Evolutionary conservation across 2,888 invertebrate genomes (phyloP).

Genomic region (Heliothis peltigera): DNA sequence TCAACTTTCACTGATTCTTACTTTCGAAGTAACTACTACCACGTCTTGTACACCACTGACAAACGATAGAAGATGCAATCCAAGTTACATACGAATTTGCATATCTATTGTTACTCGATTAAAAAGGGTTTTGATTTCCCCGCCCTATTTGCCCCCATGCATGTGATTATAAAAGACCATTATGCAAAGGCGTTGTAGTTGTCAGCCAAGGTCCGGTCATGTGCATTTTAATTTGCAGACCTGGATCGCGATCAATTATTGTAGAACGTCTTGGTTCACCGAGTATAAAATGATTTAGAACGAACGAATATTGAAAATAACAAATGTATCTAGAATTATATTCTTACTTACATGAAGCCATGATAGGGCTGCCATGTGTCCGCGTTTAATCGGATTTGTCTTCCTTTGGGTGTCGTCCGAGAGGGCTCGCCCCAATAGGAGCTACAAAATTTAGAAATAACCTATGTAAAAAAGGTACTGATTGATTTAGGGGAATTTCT

Average conservation of each 20-base stretch:
- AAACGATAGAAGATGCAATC: slow-evolving; percentile 65
- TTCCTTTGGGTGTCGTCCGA: no score
- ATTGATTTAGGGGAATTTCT: no score
- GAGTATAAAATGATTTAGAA: no score
- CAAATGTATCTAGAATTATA: no score
- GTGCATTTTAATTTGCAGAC: background rate
- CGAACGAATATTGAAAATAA: no score
- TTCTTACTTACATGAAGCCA: no score
- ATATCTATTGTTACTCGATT: slow-evolving; percentile 76
- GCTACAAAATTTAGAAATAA: no score
- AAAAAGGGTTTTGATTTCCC: slow-evolving; percentile 74
- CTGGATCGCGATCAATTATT: background rate
- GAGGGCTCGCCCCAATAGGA: no score
- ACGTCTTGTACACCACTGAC: slow-evolving; percentile 78
- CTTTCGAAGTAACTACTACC: slow-evolving; percentile 69
- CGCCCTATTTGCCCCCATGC: slow-evolving; percentile 70
- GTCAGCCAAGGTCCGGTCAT: slow-evolving; percentile 35
- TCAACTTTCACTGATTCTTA: slow-evolving; percentile 34
- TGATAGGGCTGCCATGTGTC: no score
- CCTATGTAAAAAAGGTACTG: no score
- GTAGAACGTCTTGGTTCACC: no score
- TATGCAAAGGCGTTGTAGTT: slow-evolving; percentile 58
- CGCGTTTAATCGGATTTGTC: no score
- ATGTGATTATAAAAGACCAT: slow-evolving; percentile 43
- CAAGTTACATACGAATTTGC: slow-evolving; percentile 74